A percentile compares a stretch with the other conserved stretches of the same genome.
These are phyloP conservation scores for Hirudo medicinalis DNA, from an alignment of 1,140 invertebrate genomes.

Conservation along the genomic window DNA sequence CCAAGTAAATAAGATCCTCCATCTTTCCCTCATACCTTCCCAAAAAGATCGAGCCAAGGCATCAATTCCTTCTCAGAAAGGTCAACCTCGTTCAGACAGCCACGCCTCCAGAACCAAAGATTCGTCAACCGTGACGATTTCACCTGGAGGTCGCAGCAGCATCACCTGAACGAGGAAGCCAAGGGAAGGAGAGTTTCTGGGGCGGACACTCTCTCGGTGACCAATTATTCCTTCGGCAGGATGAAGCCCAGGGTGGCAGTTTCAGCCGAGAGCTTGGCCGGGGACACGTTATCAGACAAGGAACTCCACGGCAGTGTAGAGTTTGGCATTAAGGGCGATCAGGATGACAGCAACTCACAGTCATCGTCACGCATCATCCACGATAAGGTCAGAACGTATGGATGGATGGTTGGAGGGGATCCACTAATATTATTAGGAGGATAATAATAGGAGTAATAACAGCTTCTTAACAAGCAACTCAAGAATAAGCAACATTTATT, in stretches of 20 bases:
- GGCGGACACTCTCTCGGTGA: not conserved
- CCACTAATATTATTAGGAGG: no score
- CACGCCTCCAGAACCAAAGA: no score
- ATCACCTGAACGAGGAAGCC: no score
- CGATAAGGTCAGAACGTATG: not conserved
- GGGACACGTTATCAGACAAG: not conserved
- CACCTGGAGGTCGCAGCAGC: no score
- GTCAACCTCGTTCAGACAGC: no score
- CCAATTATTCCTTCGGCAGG: constrained; percentile 4
- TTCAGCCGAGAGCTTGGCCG: constrained; percentile 3
- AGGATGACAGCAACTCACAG: not conserved
- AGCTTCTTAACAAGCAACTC: not conserved
- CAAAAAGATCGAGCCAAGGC: no score
- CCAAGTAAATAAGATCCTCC: no score
- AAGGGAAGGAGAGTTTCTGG: not conserved
- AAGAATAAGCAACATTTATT: not conserved
- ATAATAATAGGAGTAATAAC: not conserved
- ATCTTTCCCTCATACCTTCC: no score
- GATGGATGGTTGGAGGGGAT: not conserved
- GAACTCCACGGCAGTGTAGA: not conserved
- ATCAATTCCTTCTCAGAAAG: no score
- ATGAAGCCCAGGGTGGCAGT: not conserved
- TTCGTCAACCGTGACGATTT: no score
- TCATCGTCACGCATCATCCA: not conserved
- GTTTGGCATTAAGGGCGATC: not conserved